Base-by-base conservation (phyloP, 2,888 invertebrate genomes). In the Drosophila pseudotakahashii region DNA sequence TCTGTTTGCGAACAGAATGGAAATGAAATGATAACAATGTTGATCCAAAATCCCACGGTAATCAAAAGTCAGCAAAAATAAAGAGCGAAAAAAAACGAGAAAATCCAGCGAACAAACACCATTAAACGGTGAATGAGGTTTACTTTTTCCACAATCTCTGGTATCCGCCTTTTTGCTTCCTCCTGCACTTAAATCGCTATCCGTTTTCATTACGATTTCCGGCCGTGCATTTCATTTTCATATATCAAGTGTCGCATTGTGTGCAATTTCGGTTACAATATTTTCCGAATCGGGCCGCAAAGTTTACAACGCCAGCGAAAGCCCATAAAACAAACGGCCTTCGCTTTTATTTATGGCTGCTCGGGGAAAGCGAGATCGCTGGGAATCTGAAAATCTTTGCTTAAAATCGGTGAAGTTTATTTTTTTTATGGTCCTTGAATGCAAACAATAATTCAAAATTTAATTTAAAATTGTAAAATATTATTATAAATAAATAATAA, bases 1-100 rank as follows among this genome's bases (percentile, higher is more conserved):
- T 11, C 36, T 13, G n/a, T 45, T 32, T 64, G 36, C 32, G n/a
- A 32, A 16, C 37, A 32, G 55, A 60, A 45, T 37, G 41, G 48
- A 67, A 72, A 70, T 60, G 53, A 41, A 73, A 71, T 70, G 67
- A 67, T 77, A 73, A 72, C 62, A 69, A 44, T 61, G 55, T 69
- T 61, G 52, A 44, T 42, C 52, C 47, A 39, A 50, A 62, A 62
- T 73, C 73, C 73, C 73, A 16, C 14, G 67, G 52, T 67, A 73
- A 67, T 47, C 63, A 45, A 42, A 52, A 53, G 69, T 53, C 59
- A 47, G 58, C 53, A 48, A n/a, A 32, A 55, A 72, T 32, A 30
- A 47, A 47, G 44, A 51, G 36, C 36, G 37, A 39, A 37, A 57
- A 26, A 16, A 57, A n/a, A 37, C 16, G 26, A 16, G 37, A 9